These are phyloP conservation scores for Apotomis turbidana DNA, from an alignment of 2,888 invertebrate genomes.

Conservation along the genomic window DNA sequence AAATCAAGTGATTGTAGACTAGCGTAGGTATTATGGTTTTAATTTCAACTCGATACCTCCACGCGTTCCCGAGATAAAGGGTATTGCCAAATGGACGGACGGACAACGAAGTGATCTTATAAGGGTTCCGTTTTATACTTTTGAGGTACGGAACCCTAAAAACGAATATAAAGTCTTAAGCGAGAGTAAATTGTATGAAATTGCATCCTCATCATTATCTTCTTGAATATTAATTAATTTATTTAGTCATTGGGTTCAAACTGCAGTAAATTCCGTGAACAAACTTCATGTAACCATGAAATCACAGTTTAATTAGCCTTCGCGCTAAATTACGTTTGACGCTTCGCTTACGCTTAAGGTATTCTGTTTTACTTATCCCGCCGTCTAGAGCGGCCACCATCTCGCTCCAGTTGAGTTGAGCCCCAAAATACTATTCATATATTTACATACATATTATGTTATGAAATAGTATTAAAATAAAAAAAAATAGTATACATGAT, in stretches of 20 bases:
- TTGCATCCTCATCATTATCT: not conserved
- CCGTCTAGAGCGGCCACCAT: not conserved
- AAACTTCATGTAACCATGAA: not conserved
- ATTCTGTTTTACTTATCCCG: not conserved
- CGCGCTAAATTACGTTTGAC: constrained; percentile 9
- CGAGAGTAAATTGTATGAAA: not conserved
- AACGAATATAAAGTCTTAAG: too few relatives aligned
- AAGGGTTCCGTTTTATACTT: too few relatives aligned
- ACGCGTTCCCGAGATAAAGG: too few relatives aligned
- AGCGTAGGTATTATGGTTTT: too few relatives aligned
- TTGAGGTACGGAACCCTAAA: too few relatives aligned
- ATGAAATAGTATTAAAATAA: not conserved
- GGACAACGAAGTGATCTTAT: too few relatives aligned
- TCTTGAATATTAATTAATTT: not conserved
- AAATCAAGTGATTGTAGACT: too few relatives aligned
- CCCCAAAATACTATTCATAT: not conserved
- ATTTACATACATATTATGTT: constrained; percentile 11
- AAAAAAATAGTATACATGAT: too few relatives aligned
- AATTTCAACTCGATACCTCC: too few relatives aligned
- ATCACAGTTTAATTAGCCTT: constrained; percentile 7
- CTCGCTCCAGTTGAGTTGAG: not conserved
- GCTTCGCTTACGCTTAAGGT: not conserved
- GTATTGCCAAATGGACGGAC: too few relatives aligned
- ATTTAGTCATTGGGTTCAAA: not conserved
- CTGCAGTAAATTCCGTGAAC: not conserved